phyloP scores from a whole-genome alignment of 2,113 vertebrate species.

The Nannobrachium achirus region DNA sequence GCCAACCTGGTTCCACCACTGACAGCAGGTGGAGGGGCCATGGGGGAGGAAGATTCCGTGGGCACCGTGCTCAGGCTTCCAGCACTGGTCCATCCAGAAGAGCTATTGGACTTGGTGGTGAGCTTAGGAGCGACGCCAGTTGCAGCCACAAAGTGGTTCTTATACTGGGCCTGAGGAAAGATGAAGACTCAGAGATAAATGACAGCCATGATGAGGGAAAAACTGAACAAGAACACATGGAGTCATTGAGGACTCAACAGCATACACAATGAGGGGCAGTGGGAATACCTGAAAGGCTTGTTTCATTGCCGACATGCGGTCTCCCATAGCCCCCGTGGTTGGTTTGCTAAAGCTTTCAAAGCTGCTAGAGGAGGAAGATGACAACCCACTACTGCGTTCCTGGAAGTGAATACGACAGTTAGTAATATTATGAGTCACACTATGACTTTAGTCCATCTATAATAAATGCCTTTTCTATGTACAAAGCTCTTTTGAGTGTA shows the following conservation, averaged over 20 bases:
- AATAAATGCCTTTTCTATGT: too few species aligned
- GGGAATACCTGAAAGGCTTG: conserved; percentile 91
- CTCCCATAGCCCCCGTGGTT: conserved; percentile 93
- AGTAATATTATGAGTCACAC: background rate
- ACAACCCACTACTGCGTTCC: conserved; percentile 85
- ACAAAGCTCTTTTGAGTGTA: too few species aligned
- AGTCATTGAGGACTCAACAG: background rate
- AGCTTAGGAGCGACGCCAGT: conserved; percentile 91
- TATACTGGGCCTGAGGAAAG: conserved; percentile 89
- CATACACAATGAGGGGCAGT: background rate
- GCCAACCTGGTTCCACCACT: conserved; percentile 56
- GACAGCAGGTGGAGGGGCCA: conserved; percentile 47
- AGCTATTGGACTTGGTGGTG: conserved; percentile 85
- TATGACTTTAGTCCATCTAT: background rate
- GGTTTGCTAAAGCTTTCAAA: conserved; percentile 91
- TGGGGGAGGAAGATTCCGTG: conserved; percentile 62
- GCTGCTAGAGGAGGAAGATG: conserved; percentile 81
- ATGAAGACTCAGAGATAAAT: conserved; percentile 2
- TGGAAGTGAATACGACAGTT: conserved; percentile 50
- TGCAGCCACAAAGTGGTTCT: conserved; percentile 97
- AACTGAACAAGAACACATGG: background rate
- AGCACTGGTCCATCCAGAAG: conserved; percentile 95
- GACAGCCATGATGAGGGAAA: background rate
- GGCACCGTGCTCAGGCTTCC: conserved; percentile 96
- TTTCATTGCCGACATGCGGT: conserved; percentile 97